Conservation (phyloP, 2,113 vertebrate species). For the Python bivittatus region DNA sequence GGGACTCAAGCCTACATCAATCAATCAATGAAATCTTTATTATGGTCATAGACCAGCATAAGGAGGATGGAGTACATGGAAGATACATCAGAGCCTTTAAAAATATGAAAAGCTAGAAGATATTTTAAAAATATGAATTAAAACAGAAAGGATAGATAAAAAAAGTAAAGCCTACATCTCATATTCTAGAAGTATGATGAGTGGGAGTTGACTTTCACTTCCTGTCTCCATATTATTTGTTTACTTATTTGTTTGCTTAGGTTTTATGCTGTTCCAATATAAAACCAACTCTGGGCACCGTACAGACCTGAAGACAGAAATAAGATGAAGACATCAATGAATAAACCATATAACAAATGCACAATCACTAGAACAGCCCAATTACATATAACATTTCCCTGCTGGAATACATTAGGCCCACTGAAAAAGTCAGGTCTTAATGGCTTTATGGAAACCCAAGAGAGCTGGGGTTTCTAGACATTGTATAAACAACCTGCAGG, state of each 20-base stretch:
- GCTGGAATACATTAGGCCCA: neutral
- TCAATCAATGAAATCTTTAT: no score
- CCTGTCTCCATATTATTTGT: neutral
- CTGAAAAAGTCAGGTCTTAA: neutral
- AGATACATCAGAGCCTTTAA: no score
- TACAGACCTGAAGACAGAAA: neutral
- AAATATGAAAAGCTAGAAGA: no score
- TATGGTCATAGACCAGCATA: no score
- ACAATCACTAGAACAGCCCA: neutral
- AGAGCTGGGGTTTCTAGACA: neutral
- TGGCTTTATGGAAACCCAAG: neutral
- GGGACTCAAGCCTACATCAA: no score
- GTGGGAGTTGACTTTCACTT: neutral
- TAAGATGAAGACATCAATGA: neutral
- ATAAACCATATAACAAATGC: neutral
- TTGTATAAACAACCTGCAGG: neutral
- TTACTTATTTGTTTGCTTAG: neutral
- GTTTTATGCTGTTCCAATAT: neutral
- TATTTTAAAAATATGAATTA: no score
- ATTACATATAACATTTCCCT: neutral
- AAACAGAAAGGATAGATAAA: no score
- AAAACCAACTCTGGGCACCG: neutral
- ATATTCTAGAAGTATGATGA: neutral
- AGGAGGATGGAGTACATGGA: no score
- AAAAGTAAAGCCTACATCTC: neutral